A percentile compares a stretch with the other conserved stretches of the same genome.
Evolutionary conservation across 2,113 vertebrate genomes (phyloP).

Genomic region (Urocitellus parryii): DNA sequence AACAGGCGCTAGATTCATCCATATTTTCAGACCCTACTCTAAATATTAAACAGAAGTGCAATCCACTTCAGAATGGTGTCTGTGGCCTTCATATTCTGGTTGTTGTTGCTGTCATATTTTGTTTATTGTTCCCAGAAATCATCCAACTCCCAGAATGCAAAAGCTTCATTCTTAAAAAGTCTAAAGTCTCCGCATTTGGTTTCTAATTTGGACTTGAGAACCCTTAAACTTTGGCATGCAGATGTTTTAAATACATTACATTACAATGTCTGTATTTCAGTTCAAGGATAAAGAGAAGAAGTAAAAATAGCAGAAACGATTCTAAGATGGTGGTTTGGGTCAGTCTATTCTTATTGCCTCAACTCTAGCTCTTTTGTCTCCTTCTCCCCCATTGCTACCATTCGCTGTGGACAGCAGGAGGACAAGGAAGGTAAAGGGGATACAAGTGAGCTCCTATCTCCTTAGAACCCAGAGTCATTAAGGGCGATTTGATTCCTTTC

Average conservation of each 20-base stretch:
- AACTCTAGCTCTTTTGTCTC: not conserved
- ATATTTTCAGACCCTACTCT: not conserved
- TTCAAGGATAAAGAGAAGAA: not conserved
- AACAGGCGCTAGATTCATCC: not conserved
- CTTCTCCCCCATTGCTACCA: too few relatives aligned
- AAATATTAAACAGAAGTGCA: not conserved
- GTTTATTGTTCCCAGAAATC: not conserved
- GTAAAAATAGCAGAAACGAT: not conserved
- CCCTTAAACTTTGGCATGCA: not conserved
- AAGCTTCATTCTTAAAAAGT: not conserved
- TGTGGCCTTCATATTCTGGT: not conserved
- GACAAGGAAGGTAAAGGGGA: not conserved
- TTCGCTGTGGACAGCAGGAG: not conserved
- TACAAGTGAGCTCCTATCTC: not conserved
- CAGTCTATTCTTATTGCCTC: not conserved
- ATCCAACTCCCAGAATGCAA: not conserved
- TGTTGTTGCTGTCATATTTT: not conserved
- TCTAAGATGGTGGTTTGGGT: not conserved
- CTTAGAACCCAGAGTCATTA: not conserved
- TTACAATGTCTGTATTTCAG: not conserved
- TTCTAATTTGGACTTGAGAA: slow-evolving; percentile 4
- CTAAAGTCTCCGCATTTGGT: not conserved
- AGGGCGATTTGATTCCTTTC: not conserved
- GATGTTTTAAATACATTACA: not conserved
- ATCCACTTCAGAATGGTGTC: not conserved